A percentile compares a stretch with the other conserved stretches of the same genome.
Conservation (phyloP, 2,797 vertebrate genomes). For the Myotis findleyi region DNA sequence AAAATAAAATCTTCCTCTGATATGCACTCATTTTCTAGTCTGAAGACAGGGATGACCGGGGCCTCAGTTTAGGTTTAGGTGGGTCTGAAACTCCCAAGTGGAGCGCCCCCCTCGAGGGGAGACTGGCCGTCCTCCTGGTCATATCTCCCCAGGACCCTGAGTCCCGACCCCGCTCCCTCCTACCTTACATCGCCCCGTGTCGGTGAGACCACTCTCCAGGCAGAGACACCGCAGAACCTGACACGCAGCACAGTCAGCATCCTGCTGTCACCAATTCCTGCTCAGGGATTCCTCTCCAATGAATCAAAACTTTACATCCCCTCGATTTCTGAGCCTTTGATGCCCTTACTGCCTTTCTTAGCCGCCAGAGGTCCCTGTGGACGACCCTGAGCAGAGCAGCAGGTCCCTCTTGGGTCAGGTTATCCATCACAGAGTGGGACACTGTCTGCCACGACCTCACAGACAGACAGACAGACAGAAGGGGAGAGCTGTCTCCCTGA, state of each 20-base stretch:
- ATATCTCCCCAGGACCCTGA: neutral
- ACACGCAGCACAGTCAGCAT: neutral
- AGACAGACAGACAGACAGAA: neutral
- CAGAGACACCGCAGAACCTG: neutral
- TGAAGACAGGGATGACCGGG: neutral
- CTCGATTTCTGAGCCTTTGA: neutral
- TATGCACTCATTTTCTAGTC: neutral
- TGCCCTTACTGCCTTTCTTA: neutral
- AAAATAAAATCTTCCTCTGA: neutral
- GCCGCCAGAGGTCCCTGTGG: neutral
- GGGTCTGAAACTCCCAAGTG: neutral
- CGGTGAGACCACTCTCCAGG: neutral
- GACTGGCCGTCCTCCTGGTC: neutral
- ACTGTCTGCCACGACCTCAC: neutral
- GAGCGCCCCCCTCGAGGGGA: neutral
- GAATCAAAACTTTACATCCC: neutral
- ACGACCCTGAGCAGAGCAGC: neutral
- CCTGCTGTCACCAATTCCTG: neutral
- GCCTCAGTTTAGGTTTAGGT: neutral
- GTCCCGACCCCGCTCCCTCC: neutral
- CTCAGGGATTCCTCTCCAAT: neutral
- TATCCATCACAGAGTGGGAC: neutral
- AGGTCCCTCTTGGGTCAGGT: neutral
- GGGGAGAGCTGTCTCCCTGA: neutral
- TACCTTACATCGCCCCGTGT: neutral